Base-by-base conservation (phyloP, 2,888 invertebrate species). In the Seira ritae region DNA sequence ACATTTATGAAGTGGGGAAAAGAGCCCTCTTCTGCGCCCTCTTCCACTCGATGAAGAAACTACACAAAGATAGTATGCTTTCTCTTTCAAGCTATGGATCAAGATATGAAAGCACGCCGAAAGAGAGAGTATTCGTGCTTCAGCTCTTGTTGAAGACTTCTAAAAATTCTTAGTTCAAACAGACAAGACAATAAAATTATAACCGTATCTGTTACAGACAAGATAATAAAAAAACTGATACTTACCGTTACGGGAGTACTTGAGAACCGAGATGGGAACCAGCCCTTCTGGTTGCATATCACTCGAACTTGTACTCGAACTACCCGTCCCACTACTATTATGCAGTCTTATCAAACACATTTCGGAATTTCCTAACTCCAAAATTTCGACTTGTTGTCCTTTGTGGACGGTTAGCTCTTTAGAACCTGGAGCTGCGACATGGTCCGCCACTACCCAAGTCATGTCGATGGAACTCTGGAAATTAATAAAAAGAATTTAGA, bases 331-430 rank as follows among this genome's bases (percentile, higher is more conserved):
- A 31, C 62, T 78, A 66, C 74, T 66, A 46, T 68, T 91, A 89
- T 90, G 91, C 90, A 91, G 91, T 91, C 92, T 91, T 91, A 91
- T 93, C 91, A 89, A 89, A 17, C 92, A 92, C 91, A 91, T 91
- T 84, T 92, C 91, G 94, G 82, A 93, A 92, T 89, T 94, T 92
- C 89, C 93, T 86, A 94, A 92, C 91, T 98, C 97, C 87, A 98
- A 92, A 87, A 98, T 95, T 91, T 98, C 98, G 86, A 98, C 97
- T 91, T 97, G 97, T 92, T 97, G 97, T 23, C 98, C 98, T 91
- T 97, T 96, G 86, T 93, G 93, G 66, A 98, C 97, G 75, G 94
- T 94, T 89, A 98, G 91, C 91, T 98, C 97, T 78, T 95, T 94
- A 68, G 94, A 92, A 87, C 94, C 94, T 12, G 94, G 92, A 19